Conservation (phyloP, 2,888 invertebrate species). For the Apodemia mormo region DNA sequence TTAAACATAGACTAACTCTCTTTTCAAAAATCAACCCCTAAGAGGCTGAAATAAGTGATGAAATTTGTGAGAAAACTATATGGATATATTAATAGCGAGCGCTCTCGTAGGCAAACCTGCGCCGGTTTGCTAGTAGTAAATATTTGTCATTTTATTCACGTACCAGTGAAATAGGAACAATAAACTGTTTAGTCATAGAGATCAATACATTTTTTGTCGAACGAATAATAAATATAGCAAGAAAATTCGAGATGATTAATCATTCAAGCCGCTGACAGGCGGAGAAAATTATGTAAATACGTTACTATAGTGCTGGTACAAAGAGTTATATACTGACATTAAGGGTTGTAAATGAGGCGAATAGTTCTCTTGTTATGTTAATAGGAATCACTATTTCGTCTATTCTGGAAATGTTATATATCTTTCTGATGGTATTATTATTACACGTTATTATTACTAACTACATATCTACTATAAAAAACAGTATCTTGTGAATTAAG, state of each 20-base stretch:
- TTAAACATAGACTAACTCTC: no score
- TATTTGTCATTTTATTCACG: background rate
- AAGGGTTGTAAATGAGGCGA: conserved; percentile 24
- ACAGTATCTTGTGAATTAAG: no score
- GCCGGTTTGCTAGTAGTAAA: no score
- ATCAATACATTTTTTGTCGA: conserved; percentile 16
- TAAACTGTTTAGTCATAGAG: background rate
- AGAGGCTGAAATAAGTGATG: no score
- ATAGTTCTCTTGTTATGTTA: conserved; percentile 21
- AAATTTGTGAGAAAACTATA: no score
- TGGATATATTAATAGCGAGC: no score
- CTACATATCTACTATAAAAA: no score
- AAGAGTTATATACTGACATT: conserved; percentile 23
- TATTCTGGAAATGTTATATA: background rate
- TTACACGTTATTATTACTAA: background rate
- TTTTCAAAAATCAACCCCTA: no score
- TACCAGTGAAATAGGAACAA: background rate
- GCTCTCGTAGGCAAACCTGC: no score
- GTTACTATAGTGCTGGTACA: conserved; percentile 24
- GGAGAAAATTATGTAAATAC: conserved; percentile 42
- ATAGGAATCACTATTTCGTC: background rate
- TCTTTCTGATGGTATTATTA: background rate
- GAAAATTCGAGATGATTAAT: conserved; percentile 37
- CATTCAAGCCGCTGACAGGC: conserved; percentile 37
- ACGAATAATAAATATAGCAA: conserved; percentile 17